Percentiles rank a stretch among this genome's conserved stretches.
phyloP scores from a whole-genome alignment of 1,140 invertebrate genomes.

The Meteorus sp. region DNA sequence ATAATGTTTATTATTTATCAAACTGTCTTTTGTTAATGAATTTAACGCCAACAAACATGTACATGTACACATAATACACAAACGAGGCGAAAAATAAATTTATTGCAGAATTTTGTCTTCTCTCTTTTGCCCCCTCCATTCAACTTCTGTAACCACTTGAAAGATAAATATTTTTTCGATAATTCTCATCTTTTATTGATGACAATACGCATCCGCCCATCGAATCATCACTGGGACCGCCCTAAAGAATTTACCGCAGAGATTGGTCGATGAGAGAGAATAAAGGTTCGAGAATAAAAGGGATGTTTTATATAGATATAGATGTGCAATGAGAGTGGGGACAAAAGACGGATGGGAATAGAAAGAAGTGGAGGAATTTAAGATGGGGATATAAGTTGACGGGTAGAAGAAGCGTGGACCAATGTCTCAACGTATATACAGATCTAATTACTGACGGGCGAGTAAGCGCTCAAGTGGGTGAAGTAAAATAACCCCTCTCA shows the following conservation, averaged over 20 bases:
- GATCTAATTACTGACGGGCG: slow-evolving; percentile 53
- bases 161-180: too few species aligned
- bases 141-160: too few species aligned
- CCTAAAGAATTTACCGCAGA: neutral
- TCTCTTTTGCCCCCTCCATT: too few species aligned
- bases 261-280: neutral
- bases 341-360: neutral
- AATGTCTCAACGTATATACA: too few species aligned
- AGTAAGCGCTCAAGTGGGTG: slow-evolving; percentile 41
- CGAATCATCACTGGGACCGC: neutral
- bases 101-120: slow-evolving; percentile 4
- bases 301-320: neutral
- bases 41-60: too few species aligned
- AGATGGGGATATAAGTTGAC: slow-evolving; percentile 40
- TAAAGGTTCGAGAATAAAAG: neutral
- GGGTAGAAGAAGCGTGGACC: slow-evolving; percentile 34
- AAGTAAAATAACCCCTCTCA: slow-evolving; percentile 25
- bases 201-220: neutral
- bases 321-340: neutral
- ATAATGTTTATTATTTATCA: slow-evolving; percentile 45
- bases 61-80: too few species aligned
- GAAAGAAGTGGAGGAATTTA: slow-evolving; percentile 22
- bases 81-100: slow-evolving; percentile 1
- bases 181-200: too few species aligned
- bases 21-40: slow-evolving; percentile 40